A percentile compares a stretch with the other conserved stretches of the same genome.
phyloP scores from a whole-genome alignment of 2,113 vertebrate genomes.

The Silurus meridionalis region DNA sequence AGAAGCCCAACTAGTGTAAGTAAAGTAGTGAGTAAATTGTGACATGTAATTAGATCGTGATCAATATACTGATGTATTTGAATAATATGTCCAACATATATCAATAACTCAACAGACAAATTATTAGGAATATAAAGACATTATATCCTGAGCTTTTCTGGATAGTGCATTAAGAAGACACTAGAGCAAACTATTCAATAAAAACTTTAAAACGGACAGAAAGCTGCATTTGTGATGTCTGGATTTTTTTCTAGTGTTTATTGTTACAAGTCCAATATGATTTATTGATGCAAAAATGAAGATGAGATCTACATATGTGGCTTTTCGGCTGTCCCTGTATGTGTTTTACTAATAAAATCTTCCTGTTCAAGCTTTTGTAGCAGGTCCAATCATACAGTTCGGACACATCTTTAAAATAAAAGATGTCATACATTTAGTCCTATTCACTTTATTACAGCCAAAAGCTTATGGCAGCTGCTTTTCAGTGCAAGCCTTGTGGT shows the following conservation, averaged over 20 bases:
- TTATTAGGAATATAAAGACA: not conserved
- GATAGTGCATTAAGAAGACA: not conserved
- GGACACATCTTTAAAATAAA: constrained; percentile 35
- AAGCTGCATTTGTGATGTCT: not conserved
- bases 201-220: not conserved
- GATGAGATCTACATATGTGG: not conserved
- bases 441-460: constrained; percentile 32
- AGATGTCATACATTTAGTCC: constrained; percentile 44
- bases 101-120: not conserved
- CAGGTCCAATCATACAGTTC: not conserved
- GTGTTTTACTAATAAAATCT: not conserved
- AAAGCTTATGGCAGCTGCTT: constrained; percentile 39
- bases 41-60: not conserved
- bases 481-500: constrained; percentile 26
- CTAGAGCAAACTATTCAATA: not conserved
- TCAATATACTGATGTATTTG: not conserved
- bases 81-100: not conserved
- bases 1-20: not conserved
- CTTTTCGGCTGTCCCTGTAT: not conserved
- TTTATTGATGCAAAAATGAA: not conserved
- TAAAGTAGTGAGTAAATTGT: not conserved
- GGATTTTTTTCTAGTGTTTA: not conserved
- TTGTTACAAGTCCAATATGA: not conserved
- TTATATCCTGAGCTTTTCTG: not conserved
- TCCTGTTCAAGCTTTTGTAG: not conserved